phyloP scores from a whole-genome alignment of 2,888 invertebrate genomes.

The Ischnus inquisitorius region DNA sequence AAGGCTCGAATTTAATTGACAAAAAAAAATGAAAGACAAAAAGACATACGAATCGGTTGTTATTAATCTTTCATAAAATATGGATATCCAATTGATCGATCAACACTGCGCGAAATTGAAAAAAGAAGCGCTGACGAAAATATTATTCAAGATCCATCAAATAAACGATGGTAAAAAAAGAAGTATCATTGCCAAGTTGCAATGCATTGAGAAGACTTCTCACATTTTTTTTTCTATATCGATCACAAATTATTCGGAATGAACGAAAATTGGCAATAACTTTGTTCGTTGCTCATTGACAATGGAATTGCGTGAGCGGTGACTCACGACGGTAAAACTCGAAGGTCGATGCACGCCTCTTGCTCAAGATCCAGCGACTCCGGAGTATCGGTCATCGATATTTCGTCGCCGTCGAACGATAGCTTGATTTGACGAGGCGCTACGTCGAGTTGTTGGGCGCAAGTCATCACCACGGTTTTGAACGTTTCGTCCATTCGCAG shows the following conservation, averaged over 20 bases:
- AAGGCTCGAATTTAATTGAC: conserved; percentile 1
- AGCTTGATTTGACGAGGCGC: conserved; percentile 62
- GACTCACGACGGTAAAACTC: conserved; percentile 33
- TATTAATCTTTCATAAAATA: background rate
- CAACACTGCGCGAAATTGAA: no score
- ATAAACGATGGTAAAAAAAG: background rate
- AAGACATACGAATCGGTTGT: background rate
- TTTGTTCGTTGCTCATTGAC: background rate
- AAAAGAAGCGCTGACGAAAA: no score
- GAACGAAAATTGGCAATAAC: background rate
- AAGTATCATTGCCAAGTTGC: no score
- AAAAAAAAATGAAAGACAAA: conserved; percentile 8
- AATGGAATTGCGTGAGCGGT: background rate
- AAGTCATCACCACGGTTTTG: conserved; percentile 57
- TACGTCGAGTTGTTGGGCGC: conserved; percentile 65
- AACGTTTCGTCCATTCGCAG: conserved; percentile 66
- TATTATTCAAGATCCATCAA: background rate
- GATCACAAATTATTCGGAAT: conserved; percentile 2
- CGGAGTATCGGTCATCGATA: conserved; percentile 61
- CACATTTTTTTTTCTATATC: background rate
- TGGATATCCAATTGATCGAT: background rate
- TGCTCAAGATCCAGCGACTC: conserved; percentile 69
- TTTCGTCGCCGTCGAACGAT: conserved; percentile 68
- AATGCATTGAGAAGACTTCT: no score
- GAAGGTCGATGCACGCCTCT: conserved; percentile 70